Evolutionary conservation across 2,113 vertebrate genomes (phyloP).

Genomic region (Tiliqua scincoides): DNA sequence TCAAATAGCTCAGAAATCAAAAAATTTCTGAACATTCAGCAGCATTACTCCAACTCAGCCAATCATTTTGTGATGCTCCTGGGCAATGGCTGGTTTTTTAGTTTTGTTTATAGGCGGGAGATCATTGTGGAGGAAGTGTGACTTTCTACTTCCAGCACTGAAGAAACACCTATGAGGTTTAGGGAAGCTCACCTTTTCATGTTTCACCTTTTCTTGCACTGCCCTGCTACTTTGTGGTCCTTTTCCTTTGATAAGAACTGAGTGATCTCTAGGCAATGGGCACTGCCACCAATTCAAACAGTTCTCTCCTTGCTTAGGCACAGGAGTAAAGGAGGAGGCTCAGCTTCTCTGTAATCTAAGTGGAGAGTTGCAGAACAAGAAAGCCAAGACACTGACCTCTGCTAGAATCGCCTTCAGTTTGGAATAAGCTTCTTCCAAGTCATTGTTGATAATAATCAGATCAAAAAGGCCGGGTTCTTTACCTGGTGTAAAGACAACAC

Average conservation of each 20-base stretch:
- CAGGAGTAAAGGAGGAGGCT: neutral
- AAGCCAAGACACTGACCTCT: conserved; percentile 77
- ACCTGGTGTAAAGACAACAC: conserved; percentile 68
- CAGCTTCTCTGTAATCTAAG: neutral
- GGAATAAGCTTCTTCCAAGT: conserved; percentile 85
- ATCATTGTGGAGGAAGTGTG: neutral
- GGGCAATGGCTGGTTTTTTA: neutral
- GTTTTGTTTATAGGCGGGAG: neutral
- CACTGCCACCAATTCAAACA: neutral
- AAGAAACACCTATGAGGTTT: neutral
- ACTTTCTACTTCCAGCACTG: neutral
- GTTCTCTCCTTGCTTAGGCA: neutral
- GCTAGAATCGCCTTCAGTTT: conserved; percentile 80
- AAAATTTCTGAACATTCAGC: neutral
- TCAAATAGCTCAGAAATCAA: neutral
- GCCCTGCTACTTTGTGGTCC: neutral
- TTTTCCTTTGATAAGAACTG: neutral
- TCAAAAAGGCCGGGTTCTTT: conserved; percentile 90
- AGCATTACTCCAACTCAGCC: neutral
- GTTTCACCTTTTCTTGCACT: neutral
- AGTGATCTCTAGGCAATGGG: neutral
- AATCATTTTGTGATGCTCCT: neutral
- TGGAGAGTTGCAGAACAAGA: neutral
- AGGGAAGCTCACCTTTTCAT: neutral
- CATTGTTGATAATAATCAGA: conserved; percentile 87